These are phyloP conservation scores for Neocloeon triangulifer DNA, from an alignment of 1,140 invertebrate species.

Conservation along the genomic window DNA sequence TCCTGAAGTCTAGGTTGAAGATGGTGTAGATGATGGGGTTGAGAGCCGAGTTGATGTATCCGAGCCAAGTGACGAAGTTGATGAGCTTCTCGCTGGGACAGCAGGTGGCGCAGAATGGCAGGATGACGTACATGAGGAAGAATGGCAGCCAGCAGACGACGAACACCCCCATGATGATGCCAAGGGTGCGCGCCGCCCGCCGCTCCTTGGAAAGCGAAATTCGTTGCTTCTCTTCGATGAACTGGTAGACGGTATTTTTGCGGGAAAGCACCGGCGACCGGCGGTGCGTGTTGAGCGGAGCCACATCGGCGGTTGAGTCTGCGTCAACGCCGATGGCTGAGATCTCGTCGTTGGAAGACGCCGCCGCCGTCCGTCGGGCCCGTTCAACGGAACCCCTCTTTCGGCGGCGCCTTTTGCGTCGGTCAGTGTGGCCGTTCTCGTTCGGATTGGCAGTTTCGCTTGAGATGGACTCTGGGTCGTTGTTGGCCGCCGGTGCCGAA, in stretches of 20 bases:
- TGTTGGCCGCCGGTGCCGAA: constrained; percentile 11
- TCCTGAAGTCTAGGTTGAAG: constrained; percentile 88
- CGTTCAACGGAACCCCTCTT: background rate
- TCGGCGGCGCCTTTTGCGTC: constrained; percentile 1
- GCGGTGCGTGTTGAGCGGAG: constrained; percentile 11
- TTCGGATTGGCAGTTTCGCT: constrained; percentile 43
- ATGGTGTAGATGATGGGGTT: constrained; percentile 96
- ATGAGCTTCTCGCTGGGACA: constrained; percentile 48
- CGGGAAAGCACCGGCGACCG: constrained; percentile 9
- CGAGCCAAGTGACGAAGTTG: constrained; percentile 89
- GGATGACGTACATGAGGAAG: constrained; percentile 83
- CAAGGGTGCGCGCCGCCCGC: constrained; percentile 72
- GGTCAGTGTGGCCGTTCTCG: background rate
- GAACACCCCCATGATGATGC: constrained; percentile 87
- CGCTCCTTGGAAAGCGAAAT: constrained; percentile 82
- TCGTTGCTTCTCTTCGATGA: constrained; percentile 81
- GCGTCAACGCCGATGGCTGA: constrained; percentile 9
- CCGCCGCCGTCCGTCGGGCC: background rate
- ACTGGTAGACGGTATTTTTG: constrained; percentile 50
- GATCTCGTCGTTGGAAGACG: background rate
- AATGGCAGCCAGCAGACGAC: constrained; percentile 94
- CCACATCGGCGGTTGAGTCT: constrained; percentile 13
- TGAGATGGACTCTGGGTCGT: constrained; percentile 50
- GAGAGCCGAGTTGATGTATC: constrained; percentile 91
- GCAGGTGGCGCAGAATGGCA: constrained; percentile 61